Evolutionary conservation across 1,140 invertebrate species (phyloP).

Genomic region (Macrotrachela quadricornifera): DNA sequence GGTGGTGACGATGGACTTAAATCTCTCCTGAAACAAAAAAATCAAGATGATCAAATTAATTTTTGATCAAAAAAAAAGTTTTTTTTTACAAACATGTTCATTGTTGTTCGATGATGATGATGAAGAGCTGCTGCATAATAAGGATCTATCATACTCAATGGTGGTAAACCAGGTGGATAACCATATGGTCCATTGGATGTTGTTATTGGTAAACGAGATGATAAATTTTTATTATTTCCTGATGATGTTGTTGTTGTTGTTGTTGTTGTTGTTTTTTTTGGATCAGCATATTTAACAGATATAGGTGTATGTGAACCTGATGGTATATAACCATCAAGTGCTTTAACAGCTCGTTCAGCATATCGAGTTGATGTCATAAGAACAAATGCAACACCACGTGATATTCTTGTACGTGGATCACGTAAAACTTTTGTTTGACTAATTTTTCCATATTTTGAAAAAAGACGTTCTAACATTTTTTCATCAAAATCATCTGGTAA

Average conservation of each 20-base stretch:
- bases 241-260: not conserved
- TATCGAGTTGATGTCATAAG: not conserved
- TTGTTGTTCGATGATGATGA: too few species aligned
- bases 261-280: not conserved
- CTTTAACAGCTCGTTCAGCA: not conserved
- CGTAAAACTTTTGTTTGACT: not conserved
- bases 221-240: not conserved
- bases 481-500: not conserved
- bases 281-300: not conserved
- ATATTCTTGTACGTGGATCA: not conserved
- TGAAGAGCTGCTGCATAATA: too few species aligned
- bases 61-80: too few species aligned
- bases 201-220: not conserved
- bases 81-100: too few species aligned
- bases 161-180: not conserved
- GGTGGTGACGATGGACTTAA: too few species aligned
- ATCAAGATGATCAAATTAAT: too few species aligned
- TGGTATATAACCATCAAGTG: not conserved
- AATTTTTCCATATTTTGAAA: not conserved
- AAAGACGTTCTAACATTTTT: not conserved
- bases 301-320: not conserved
- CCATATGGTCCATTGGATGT: not conserved
- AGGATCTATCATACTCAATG: too few species aligned
- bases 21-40: too few species aligned
- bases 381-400: not conserved